These are phyloP conservation scores for Embiotoca jacksoni DNA, from an alignment of 2,113 vertebrate species.

Conservation along the genomic window DNA sequence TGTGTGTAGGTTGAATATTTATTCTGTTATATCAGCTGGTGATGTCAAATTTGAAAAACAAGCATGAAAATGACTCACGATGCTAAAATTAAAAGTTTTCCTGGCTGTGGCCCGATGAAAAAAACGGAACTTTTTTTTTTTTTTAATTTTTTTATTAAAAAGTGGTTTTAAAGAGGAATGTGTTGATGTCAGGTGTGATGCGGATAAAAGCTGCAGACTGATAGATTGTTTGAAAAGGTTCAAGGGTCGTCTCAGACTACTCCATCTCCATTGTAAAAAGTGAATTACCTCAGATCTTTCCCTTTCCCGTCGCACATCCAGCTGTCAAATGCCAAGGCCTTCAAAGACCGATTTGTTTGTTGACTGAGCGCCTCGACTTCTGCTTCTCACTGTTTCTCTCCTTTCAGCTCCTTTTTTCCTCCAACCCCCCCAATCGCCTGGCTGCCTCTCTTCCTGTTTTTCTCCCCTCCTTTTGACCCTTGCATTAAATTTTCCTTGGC, in stretches of 20 bases:
- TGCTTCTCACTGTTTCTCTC: slow-evolving; percentile 29
- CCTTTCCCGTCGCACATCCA: slow-evolving; percentile 39
- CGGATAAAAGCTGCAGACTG: slow-evolving; percentile 16
- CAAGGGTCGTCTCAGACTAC: slow-evolving; percentile 3
- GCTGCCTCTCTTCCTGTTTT: slow-evolving; percentile 5
- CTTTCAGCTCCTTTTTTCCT: not conserved
- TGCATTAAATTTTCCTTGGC: not conserved
- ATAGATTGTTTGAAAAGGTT: slow-evolving; percentile 15
- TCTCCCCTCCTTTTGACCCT: slow-evolving; percentile 6
- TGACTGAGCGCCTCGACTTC: slow-evolving; percentile 17
- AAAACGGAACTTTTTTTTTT: not conserved
- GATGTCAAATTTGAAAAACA: not conserved
- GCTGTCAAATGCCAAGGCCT: slow-evolving; percentile 54
- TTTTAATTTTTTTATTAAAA: too few relatives aligned
- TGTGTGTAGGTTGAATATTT: too few relatives aligned
- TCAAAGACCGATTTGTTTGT: slow-evolving; percentile 58
- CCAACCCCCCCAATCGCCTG: not conserved
- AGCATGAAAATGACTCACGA: not conserved
- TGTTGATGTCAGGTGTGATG: not conserved
- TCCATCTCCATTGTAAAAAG: slow-evolving; percentile 40
- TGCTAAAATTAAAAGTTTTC: not conserved
- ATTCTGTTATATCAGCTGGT: too few relatives aligned
- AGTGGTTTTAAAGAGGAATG: not conserved
- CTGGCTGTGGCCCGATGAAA: not conserved
- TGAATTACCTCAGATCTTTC: slow-evolving; percentile 6